Percentiles rank a stretch among this genome's conserved stretches.
Conservation (phyloP, 2,888 invertebrate species). For the Phortica okadai region DNA sequence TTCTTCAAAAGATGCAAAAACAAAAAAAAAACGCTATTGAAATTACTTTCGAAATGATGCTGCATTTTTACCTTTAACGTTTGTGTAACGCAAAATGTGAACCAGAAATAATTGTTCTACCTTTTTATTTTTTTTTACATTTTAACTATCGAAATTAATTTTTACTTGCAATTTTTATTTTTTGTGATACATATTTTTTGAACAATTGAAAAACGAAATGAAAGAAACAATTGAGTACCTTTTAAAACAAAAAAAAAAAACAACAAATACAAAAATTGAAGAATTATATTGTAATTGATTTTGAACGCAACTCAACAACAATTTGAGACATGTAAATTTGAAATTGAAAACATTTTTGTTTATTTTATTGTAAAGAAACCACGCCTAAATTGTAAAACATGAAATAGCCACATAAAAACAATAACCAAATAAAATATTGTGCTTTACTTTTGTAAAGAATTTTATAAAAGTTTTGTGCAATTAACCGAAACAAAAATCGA, state of each 20-base stretch:
- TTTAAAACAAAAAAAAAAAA: slow-evolving; percentile 28
- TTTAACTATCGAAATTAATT: slow-evolving; percentile 56
- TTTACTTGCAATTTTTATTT: slow-evolving; percentile 73
- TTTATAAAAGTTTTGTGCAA: slow-evolving; percentile 67
- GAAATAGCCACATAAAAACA: slow-evolving; percentile 39
- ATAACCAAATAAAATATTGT: slow-evolving; percentile 63
- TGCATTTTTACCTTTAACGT: background rate
- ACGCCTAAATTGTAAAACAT: slow-evolving; percentile 53
- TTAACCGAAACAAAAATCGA: slow-evolving; percentile 53
- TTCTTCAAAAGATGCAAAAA: no score
- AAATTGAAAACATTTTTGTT: slow-evolving; percentile 19
- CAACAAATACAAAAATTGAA: slow-evolving; percentile 1
- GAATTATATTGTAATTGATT: slow-evolving; percentile 40
- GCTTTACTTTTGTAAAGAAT: slow-evolving; percentile 64
- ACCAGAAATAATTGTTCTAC: background rate
- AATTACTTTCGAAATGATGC: slow-evolving; percentile 48
- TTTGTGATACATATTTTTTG: slow-evolving; percentile 67
- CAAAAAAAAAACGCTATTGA: no score
- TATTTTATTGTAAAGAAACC: slow-evolving; percentile 49
- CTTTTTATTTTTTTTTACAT: background rate
- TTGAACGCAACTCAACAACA: slow-evolving; percentile 24
- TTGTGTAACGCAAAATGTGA: background rate
- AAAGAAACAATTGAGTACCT: slow-evolving; percentile 19
- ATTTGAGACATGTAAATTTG: slow-evolving; percentile 35
- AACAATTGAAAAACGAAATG: slow-evolving; percentile 38